phyloP scores from a whole-genome alignment of 2,888 invertebrate genomes.

The Apamea crenata region DNA sequence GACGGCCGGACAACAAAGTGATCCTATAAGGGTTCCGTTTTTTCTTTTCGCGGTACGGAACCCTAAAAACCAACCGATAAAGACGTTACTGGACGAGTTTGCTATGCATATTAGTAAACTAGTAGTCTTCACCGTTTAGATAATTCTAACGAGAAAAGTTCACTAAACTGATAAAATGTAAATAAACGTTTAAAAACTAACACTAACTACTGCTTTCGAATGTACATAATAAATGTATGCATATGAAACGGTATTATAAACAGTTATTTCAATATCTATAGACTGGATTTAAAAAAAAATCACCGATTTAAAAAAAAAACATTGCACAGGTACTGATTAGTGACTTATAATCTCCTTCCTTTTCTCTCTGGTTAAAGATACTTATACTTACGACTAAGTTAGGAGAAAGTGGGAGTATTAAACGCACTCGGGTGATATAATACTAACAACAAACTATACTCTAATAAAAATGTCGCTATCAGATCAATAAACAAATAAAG shows the following conservation, averaged over 20 bases:
- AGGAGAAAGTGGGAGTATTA: not conserved
- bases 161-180: not conserved
- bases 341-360: not conserved
- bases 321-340: not conserved
- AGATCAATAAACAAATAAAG: slow-evolving; percentile 22
- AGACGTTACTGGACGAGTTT: not conserved
- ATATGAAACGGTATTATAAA: not conserved
- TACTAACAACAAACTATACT: not conserved
- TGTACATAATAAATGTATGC: not conserved
- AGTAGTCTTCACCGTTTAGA: not conserved
- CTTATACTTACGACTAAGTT: not conserved
- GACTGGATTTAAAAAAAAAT: not conserved
- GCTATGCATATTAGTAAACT: slow-evolving; percentile 19
- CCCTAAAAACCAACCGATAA: not conserved
- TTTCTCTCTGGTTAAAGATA: not conserved
- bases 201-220: not conserved
- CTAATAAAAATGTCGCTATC: not conserved
- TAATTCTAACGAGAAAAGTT: slow-evolving; percentile 19
- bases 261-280: too few species aligned
- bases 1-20: too few species aligned
- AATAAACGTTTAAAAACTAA: not conserved
- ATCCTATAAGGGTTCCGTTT: too few species aligned
- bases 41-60: too few species aligned
- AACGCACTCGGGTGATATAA: not conserved
- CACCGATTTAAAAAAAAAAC: not conserved